Evolutionary conservation across 2,888 invertebrate species (phyloP).

Genomic region (Tupiocoris notatus): DNA sequence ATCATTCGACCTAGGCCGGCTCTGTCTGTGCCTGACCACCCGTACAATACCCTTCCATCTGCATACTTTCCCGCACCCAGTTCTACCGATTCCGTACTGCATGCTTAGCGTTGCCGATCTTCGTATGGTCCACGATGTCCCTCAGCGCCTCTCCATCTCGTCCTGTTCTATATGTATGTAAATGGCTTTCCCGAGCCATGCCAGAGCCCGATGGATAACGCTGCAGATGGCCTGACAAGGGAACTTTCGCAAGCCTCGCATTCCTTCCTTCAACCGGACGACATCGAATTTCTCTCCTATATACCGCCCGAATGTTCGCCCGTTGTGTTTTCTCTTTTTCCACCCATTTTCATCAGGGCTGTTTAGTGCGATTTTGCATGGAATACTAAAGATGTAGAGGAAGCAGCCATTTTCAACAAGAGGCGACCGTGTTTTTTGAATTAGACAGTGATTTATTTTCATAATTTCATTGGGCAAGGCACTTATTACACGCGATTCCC

Average conservation of each 20-base stretch:
- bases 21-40: background rate
- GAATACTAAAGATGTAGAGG: too few relatives aligned
- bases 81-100: too few relatives aligned
- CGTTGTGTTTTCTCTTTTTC: background rate
- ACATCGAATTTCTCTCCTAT: background rate
- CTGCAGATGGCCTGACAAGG: slow-evolving; percentile 33
- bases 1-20: background rate
- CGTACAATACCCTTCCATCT: too few relatives aligned
- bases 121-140: too few relatives aligned
- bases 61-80: too few relatives aligned
- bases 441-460: too few relatives aligned
- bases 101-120: background rate
- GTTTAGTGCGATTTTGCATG: too few relatives aligned
- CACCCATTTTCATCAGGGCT: background rate
- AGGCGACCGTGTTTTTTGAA: too few relatives aligned
- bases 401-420: too few relatives aligned
- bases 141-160: background rate
- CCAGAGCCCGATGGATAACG: slow-evolving; percentile 7
- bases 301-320: too few relatives aligned
- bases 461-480: too few relatives aligned
- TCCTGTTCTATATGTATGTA: slow-evolving; percentile 32
- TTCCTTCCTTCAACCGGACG: background rate
- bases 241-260: background rate
- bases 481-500: too few relatives aligned
- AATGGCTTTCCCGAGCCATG: slow-evolving; percentile 1